These are phyloP conservation scores for Nicator chloris DNA, from an alignment of 2,113 vertebrate genomes.

Conservation along the genomic window DNA sequence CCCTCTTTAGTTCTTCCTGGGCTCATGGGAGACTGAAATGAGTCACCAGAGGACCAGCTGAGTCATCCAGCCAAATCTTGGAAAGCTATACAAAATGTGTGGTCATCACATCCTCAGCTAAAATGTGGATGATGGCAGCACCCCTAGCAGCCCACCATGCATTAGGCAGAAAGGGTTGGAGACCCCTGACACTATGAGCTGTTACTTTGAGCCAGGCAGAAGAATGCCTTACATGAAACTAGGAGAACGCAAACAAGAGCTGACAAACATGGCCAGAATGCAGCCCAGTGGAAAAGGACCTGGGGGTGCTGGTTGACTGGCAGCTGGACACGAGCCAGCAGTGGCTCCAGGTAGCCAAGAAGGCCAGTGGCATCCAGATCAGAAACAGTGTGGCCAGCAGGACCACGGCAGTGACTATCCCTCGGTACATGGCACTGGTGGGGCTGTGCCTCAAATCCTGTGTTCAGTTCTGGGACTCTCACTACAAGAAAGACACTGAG, in stretches of 20 bases:
- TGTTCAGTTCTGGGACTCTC: background rate
- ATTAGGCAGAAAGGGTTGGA: background rate
- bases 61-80: slow-evolving; percentile 35
- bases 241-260: background rate
- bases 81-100: background rate
- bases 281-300: background rate
- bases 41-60: slow-evolving; percentile 34
- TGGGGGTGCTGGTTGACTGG: background rate
- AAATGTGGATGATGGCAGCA: background rate
- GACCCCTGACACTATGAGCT: background rate
- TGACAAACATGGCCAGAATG: background rate
- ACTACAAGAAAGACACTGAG: background rate
- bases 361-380: background rate
- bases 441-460: background rate
- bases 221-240: background rate
- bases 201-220: background rate
- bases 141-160: background rate
- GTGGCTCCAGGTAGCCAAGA: background rate
- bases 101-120: slow-evolving; percentile 4
- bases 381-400: background rate
- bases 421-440: background rate
- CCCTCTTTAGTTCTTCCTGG: slow-evolving; percentile 7
- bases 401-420: background rate
- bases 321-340: background rate
- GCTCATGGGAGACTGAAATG: slow-evolving; percentile 29